A percentile compares a stretch with the other conserved stretches of the same genome.
These are phyloP conservation scores for Caerostris darwini DNA, from an alignment of 1,140 invertebrate species.

Conservation along the genomic window DNA sequence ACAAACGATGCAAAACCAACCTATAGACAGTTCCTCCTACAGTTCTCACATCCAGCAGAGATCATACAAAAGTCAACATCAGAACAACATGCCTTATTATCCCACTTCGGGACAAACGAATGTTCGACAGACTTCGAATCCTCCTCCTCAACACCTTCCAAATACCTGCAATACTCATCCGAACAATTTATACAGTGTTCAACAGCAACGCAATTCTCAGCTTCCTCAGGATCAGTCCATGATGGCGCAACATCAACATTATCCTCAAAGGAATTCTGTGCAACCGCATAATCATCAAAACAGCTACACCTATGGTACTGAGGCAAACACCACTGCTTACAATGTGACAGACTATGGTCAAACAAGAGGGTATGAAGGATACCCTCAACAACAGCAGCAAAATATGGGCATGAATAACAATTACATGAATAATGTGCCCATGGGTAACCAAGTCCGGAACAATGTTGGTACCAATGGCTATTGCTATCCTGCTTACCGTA, in stretches of 20 bases:
- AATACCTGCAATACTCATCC: constrained; percentile 54
- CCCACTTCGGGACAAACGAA: constrained; percentile 49
- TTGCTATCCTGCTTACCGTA: constrained; percentile 63
- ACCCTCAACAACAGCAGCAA: constrained; percentile 51
- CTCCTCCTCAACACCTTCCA: constrained; percentile 51
- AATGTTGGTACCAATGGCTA: constrained; percentile 55
- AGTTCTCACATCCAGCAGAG: constrained; percentile 35
- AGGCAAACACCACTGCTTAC: background rate
- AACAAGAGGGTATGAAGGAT: constrained; percentile 43
- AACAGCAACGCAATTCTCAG: constrained; percentile 27
- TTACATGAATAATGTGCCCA: constrained; percentile 27
- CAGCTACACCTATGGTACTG: constrained; percentile 31
- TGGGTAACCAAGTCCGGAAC: constrained; percentile 42
- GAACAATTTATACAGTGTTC: constrained; percentile 49
- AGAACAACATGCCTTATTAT: constrained; percentile 70
- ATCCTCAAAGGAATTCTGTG: constrained; percentile 59
- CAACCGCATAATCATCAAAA: constrained; percentile 68
- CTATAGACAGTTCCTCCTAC: constrained; percentile 44
- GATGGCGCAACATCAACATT: constrained; percentile 68
- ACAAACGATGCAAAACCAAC: background rate
- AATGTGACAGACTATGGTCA: constrained; percentile 44
- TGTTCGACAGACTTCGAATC: constrained; percentile 2
- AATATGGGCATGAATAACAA: constrained; percentile 59
- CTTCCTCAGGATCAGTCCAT: constrained; percentile 23
- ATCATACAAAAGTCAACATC: constrained; percentile 51